Evolutionary conservation across 2,113 vertebrate genomes (phyloP).

Genomic region (Triplophysa siluroides): DNA sequence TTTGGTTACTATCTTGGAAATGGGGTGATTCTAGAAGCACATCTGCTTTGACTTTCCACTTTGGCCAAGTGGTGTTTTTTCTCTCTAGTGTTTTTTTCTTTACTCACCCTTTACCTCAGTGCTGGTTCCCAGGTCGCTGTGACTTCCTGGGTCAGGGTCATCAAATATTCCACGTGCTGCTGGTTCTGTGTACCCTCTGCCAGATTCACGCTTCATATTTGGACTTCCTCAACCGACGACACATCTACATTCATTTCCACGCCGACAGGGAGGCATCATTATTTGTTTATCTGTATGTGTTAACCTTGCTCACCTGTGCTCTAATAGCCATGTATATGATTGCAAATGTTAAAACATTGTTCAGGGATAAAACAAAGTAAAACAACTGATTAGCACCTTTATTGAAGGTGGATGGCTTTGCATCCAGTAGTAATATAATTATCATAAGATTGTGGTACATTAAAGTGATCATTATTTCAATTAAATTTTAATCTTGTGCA

Average conservation of each 20-base stretch:
- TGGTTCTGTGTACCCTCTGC: constrained; percentile 84
- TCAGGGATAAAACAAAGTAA: constrained; percentile 72
- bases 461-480: no score
- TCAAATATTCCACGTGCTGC: constrained; percentile 85
- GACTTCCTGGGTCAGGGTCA: constrained; percentile 89
- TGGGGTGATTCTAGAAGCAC: constrained; percentile 33
- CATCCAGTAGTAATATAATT: no score
- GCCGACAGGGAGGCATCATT: constrained; percentile 60
- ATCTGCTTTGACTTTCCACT: constrained; percentile 60
- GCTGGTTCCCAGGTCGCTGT: constrained; percentile 82
- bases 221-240: constrained; percentile 77
- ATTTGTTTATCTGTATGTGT: constrained; percentile 73
- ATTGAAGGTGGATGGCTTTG: no score
- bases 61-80: constrained; percentile 81
- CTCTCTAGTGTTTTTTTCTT: constrained; percentile 85
- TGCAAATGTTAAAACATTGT: constrained; percentile 69
- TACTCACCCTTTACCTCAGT: constrained; percentile 80
- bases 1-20: constrained; percentile 29
- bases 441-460: no score
- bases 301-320: constrained; percentile 67
- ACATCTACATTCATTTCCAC: constrained; percentile 78
- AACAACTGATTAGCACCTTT: background rate
- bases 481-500: no score
- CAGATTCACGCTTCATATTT: constrained; percentile 85
- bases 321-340: constrained; percentile 75